Base-by-base conservation (phyloP, 2,113 vertebrate genomes). In the Hyperopisus bebe region DNA sequence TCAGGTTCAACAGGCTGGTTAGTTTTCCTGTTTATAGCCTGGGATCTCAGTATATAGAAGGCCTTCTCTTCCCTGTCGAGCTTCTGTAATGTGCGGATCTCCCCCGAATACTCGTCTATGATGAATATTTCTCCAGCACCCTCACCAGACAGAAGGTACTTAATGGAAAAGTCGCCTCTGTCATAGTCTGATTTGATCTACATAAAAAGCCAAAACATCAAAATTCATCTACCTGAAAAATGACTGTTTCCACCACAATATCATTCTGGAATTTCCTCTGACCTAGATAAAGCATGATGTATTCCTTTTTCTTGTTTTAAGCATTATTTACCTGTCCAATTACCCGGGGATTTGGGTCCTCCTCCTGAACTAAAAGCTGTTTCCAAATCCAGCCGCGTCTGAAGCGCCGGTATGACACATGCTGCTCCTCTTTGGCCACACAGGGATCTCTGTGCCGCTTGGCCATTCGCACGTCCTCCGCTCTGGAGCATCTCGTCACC, bases 131-230 rank as follows among this genome's bases (percentile, higher is more conserved):
- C 96, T 77, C 95, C 97, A 47, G 97, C 97, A 84, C 97, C 98
- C 90, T 96, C 96, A 66, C 97, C 98, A 24, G 94, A 93, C 87
- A 98, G 94, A 90, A 95, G 91, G 80, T 99, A 98, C 92, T 94
- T 89, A 91, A 98, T 95, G 46, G 87, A 94, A 46, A 86, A 94
- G 89, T 97, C 94, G 0, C 97, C 94, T 39, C 94, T 96, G 92
- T 98, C 97, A 86, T 96, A 95, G 91, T 97, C 96, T 1, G 97
- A 97, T 93, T 94, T 97, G 47, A 98, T 85, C 98, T 99, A 91
- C 62, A 92, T 92, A 88, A 31, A 90, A 48, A 48, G 10, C n/a
- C 70, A 42, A 35, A 35, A n/a, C 48, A 70, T 74, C 53, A 55
- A 13, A 24, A 80, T 58, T 58, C 7, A 58, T 58, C 55, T n/a